A percentile compares a stretch with the other conserved stretches of the same genome.
Conservation (phyloP, 2,113 vertebrate species). For the Tragelaphus scriptus region DNA sequence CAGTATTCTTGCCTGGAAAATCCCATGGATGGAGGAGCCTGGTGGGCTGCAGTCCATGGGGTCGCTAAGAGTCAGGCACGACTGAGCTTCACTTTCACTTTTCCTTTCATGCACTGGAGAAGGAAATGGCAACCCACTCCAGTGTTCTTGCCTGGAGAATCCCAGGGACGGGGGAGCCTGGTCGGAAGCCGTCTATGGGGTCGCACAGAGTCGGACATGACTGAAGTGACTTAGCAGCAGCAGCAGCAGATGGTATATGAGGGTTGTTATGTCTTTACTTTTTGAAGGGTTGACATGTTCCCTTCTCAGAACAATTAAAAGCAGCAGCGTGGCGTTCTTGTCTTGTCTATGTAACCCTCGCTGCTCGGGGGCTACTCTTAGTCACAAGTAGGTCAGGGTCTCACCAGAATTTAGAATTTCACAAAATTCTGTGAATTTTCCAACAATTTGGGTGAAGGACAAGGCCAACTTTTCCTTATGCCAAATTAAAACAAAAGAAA, state of each 20-base stretch:
- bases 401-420: neutral
- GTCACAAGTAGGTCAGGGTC: neutral
- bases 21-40: too few species aligned
- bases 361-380: neutral
- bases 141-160: too few species aligned
- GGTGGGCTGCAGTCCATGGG: too few species aligned
- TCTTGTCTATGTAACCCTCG: neutral
- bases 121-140: too few species aligned
- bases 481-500: neutral
- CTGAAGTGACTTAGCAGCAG: too few species aligned
- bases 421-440: neutral
- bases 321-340: neutral
- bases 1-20: too few species aligned
- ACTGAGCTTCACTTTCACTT: too few species aligned
- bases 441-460: neutral
- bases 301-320: neutral
- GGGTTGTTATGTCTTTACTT: neutral
- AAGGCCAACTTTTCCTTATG: neutral
- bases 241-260: neutral
- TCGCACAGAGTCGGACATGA: too few species aligned
- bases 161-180: too few species aligned
- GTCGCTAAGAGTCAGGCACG: too few species aligned
- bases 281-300: neutral
- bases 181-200: too few species aligned
- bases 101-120: too few species aligned